Evolutionary conservation across 2,797 vertebrate species (phyloP).

Genomic region (Sparidentex hasta): DNA sequence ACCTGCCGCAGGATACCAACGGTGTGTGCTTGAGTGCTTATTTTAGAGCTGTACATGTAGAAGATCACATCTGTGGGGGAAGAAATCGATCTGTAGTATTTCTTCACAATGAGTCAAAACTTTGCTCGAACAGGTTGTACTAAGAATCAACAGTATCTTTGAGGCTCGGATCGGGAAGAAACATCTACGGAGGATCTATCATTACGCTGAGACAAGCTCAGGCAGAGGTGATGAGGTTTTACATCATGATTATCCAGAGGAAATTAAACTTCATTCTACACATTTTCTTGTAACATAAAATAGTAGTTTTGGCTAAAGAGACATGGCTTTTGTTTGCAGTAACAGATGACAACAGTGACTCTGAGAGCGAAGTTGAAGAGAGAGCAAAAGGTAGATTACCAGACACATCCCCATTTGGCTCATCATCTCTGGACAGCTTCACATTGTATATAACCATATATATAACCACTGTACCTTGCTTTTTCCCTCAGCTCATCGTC

Average conservation of each 20-base stretch:
- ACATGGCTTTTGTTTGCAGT: constrained; percentile 73
- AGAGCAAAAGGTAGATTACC: constrained; percentile 87
- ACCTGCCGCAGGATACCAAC: constrained; percentile 77
- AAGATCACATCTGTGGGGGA: neutral
- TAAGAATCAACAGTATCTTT: constrained; percentile 92
- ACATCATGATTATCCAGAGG: neutral
- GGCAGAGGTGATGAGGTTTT: constrained; percentile 87
- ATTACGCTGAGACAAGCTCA: constrained; percentile 90
- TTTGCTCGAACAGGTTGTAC: constrained; percentile 74
- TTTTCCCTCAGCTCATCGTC: constrained; percentile 64
- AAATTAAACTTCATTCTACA: neutral
- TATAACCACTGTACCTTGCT: neutral
- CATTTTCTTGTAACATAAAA: neutral
- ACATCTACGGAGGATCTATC: constrained; percentile 89
- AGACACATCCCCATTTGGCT: neutral
- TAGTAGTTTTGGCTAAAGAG: neutral
- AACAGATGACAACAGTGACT: constrained; percentile 94
- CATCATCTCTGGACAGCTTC: neutral
- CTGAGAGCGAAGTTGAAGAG: constrained; percentile 93
- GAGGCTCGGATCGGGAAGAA: constrained; percentile 92
- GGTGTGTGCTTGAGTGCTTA: constrained; percentile 44
- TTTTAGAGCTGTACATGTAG: neutral
- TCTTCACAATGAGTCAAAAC: neutral
- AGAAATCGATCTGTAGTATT: neutral
- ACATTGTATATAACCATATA: neutral